Base-by-base conservation (phyloP, 1,140 invertebrate species). In the Pararge aegeria region DNA sequence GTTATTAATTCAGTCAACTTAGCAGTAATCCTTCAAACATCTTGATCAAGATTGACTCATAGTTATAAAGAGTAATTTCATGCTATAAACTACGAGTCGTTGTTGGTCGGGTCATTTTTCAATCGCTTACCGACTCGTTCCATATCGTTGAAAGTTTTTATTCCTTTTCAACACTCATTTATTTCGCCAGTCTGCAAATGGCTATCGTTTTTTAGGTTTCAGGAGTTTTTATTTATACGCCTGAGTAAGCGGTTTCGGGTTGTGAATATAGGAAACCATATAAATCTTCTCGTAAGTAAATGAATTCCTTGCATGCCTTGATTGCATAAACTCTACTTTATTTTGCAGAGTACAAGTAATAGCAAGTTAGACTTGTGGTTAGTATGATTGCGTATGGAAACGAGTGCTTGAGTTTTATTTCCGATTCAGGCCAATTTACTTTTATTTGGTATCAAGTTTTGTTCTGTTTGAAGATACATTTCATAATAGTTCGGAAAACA, bases 21-120 rank as follows among this genome's bases (percentile, higher is more conserved):
- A 44, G 50, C 44, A 42, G 51, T 64, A 62, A 61, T 70, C 55
- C 44, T 53, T 69, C 70, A 70, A 49, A 64, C 44, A 30, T 57
- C 50, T 61, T 30, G 54, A 61, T 61, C 51, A 49, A 55, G 52
- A 61, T 49, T n/a, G 27, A 27, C 55, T 68, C 68, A 55, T 62
- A 63, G 61, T 52, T 10, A 20, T 52, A 24, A 57, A 54, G 27
- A 57, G 55, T 58, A 61, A 66, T 61, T 61, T 66, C 37, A 56
- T 44, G 54, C 54, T 12, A 50, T 61, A 57, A 55, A 66, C 24
- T 60, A 60, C 58, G 15, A n/a, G n/a, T 57, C 38, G 56, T 56
- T 54, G 40, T 61, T 61, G 37, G 40, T 52, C 54, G 46, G 50
- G 19, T 55, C 50, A 61, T 61, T 66, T 66, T 66, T 66, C 64